phyloP scores from a whole-genome alignment of 2,797 vertebrate genomes.

The Anguilla megastoma region DNA sequence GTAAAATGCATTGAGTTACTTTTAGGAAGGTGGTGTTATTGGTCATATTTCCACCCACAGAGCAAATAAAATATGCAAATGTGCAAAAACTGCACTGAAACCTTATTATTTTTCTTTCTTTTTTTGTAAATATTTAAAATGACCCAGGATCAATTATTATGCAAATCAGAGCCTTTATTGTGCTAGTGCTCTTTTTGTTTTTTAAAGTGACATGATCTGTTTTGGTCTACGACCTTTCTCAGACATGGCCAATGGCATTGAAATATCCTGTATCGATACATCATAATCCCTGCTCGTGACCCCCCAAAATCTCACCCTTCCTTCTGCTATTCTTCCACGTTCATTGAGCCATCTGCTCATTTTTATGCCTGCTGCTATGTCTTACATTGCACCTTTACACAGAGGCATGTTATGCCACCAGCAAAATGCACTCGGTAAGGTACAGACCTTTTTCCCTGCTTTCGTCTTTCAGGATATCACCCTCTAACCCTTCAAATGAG shows the following conservation, averaged over 20 bases:
- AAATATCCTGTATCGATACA: slow-evolving; percentile 67
- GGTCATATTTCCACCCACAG: not conserved
- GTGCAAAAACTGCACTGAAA: too few species aligned
- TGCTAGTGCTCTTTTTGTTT: slow-evolving; percentile 52
- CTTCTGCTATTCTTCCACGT: slow-evolving; percentile 66
- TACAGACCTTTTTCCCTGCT: slow-evolving; percentile 23
- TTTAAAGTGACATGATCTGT: slow-evolving; percentile 43
- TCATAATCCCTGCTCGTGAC: slow-evolving; percentile 63
- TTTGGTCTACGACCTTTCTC: slow-evolving; percentile 53
- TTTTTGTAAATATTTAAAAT: too few species aligned
- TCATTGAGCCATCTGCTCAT: slow-evolving; percentile 59
- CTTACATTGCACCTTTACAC: slow-evolving; percentile 45
- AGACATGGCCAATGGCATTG: slow-evolving; percentile 49
- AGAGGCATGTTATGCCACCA: slow-evolving; percentile 31
- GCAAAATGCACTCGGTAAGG: slow-evolving; percentile 32
- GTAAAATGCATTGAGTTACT: too few species aligned
- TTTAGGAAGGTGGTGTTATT: not conserved
- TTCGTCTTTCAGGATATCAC: slow-evolving; percentile 5
- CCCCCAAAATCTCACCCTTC: slow-evolving; percentile 60
- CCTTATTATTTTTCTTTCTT: too few species aligned
- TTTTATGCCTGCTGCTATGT: slow-evolving; percentile 54
- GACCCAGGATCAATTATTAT: too few species aligned
- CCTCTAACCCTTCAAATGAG: not conserved
- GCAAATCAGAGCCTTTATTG: too few species aligned
- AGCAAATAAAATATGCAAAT: too few species aligned